phyloP scores from a whole-genome alignment of 2,113 vertebrate genomes.

The Gracilinanus agilis region DNA sequence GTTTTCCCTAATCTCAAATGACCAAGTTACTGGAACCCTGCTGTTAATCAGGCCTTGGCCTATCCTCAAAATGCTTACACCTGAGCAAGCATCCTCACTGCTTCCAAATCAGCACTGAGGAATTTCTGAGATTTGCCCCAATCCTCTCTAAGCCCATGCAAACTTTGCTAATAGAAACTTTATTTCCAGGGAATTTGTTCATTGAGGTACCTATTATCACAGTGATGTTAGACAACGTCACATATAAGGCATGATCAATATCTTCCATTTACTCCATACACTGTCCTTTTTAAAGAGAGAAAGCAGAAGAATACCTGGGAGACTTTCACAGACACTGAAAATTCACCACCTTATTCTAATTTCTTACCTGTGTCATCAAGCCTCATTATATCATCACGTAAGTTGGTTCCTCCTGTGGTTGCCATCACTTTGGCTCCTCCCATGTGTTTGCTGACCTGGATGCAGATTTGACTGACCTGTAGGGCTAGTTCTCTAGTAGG shows the following conservation, averaged over 20 bases:
- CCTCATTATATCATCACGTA: slow-evolving; percentile 99
- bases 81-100: not conserved
- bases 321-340: fast-evolving
- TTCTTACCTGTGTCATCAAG: slow-evolving; percentile 96
- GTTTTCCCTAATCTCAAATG: not conserved
- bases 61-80: not conserved
- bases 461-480: slow-evolving; percentile 99
- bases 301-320: not conserved
- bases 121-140: not conserved
- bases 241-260: not conserved
- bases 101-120: not conserved
- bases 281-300: not conserved
- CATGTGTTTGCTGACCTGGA: slow-evolving; percentile 99
- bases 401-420: slow-evolving; percentile 98
- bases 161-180: not conserved
- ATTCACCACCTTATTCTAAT: not conserved
- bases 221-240: not conserved
- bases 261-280: not conserved
- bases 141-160: not conserved
- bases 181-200: not conserved
- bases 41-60: not conserved
- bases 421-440: slow-evolving; percentile 99
- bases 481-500: slow-evolving; percentile 99
- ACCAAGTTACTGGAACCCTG: not conserved
- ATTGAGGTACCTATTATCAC: not conserved